These are phyloP conservation scores for Erannis defoliaria DNA, from an alignment of 2,888 invertebrate genomes.

Conservation along the genomic window DNA sequence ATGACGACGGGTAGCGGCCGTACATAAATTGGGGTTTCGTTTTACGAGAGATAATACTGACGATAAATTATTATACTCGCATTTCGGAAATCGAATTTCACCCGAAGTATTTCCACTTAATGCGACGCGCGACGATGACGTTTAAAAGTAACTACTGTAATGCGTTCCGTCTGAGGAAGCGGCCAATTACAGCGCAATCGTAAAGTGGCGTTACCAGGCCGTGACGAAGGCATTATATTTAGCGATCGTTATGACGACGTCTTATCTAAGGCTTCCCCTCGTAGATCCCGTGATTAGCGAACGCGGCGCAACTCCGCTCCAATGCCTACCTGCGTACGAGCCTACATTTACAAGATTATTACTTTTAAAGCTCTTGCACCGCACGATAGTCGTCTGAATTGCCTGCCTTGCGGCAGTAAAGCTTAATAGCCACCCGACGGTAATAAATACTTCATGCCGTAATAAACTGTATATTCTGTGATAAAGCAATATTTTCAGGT, in stretches of 20 bases:
- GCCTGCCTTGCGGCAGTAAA: slow-evolving; percentile 41
- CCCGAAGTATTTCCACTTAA: slow-evolving; percentile 55
- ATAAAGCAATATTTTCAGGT: slow-evolving; percentile 31
- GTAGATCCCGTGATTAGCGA: slow-evolving; percentile 55
- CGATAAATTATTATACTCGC: slow-evolving; percentile 77
- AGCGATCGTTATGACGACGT: slow-evolving; percentile 60
- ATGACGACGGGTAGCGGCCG: slow-evolving; percentile 74
- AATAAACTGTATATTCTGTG: slow-evolving; percentile 39
- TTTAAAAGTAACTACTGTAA: slow-evolving; percentile 52
- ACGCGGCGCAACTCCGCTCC: slow-evolving; percentile 42
- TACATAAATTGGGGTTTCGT: slow-evolving; percentile 82
- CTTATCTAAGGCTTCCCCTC: slow-evolving; percentile 63
- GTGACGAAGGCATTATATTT: slow-evolving; percentile 69
- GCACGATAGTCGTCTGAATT: slow-evolving; percentile 44
- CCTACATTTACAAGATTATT: slow-evolving; percentile 44
- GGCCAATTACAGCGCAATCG: slow-evolving; percentile 63
- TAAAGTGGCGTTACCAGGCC: slow-evolving; percentile 68
- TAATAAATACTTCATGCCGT: slow-evolving; percentile 42
- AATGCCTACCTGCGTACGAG: slow-evolving; percentile 38
- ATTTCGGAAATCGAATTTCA: slow-evolving; percentile 71
- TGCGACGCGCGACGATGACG: slow-evolving; percentile 41
- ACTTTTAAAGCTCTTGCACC: slow-evolving; percentile 53
- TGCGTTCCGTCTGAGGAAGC: slow-evolving; percentile 64
- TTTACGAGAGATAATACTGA: slow-evolving; percentile 79
- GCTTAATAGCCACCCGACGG: slow-evolving; percentile 26